A percentile compares a stretch with the other conserved stretches of the same genome.
These are phyloP conservation scores for Ennomos quercinarius DNA, from an alignment of 2,888 invertebrate genomes.

Conservation along the genomic window DNA sequence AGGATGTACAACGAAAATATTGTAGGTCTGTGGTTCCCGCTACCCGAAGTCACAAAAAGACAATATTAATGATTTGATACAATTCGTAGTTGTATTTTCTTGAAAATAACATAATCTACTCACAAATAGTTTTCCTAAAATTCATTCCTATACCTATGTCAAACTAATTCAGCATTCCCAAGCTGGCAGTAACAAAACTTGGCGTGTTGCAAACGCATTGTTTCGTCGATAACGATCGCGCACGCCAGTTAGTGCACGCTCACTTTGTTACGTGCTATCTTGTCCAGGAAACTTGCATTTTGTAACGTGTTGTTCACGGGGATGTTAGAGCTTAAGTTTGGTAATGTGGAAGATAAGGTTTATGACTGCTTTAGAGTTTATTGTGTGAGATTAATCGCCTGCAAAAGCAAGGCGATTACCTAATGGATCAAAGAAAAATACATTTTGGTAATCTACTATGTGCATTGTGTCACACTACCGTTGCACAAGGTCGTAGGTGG, in stretches of 20 bases:
- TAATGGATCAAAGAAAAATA: too few relatives aligned
- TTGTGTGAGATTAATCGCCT: background rate
- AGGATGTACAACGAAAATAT: too few relatives aligned
- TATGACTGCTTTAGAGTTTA: background rate
- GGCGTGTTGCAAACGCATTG: constrained; percentile 21
- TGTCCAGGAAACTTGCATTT: constrained; percentile 15
- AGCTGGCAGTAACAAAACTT: constrained; percentile 8
- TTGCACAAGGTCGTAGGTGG: too few relatives aligned
- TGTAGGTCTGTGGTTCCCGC: too few relatives aligned
- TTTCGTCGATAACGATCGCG: constrained; percentile 16
- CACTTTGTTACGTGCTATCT: constrained; percentile 22
- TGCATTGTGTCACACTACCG: too few relatives aligned
- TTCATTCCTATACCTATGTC: background rate
- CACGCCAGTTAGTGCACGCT: constrained; percentile 25
- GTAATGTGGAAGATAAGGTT: background rate
- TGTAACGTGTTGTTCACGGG: constrained; percentile 18
- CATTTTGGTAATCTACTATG: too few relatives aligned
- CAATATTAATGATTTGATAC: too few relatives aligned
- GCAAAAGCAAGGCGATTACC: too few relatives aligned
- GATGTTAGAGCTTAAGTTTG: constrained; percentile 1
- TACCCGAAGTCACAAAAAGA: too few relatives aligned
- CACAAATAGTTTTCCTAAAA: too few relatives aligned
- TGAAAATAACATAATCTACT: too few relatives aligned
- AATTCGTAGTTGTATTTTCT: too few relatives aligned
- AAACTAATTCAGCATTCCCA: constrained; percentile 6